Evolutionary conservation across 1,140 invertebrate genomes (phyloP).

Genomic region (Mizuhopecten yessoensis): DNA sequence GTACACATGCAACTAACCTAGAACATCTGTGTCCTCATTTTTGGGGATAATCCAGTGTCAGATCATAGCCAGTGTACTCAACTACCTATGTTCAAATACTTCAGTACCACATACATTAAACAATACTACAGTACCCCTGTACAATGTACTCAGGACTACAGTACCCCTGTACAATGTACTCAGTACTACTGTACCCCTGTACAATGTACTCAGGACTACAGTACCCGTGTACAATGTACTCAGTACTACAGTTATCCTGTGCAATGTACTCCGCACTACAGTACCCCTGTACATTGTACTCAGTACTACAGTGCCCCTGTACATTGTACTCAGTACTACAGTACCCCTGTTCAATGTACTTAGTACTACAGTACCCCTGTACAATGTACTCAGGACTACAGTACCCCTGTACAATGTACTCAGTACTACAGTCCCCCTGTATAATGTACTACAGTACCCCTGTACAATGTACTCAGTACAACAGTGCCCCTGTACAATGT

Average conservation of each 20-base stretch:
- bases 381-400: background rate
- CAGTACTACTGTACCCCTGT: no score
- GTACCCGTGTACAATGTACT: background rate
- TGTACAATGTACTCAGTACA: no score
- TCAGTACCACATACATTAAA: background rate
- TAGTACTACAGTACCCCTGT: background rate
- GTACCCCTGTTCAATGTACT: background rate
- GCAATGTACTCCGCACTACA: background rate
- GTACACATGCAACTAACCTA: background rate
- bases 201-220: no score
- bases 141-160: background rate
- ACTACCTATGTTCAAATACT: no score
- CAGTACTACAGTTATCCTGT: background rate
- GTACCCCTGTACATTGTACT: background rate
- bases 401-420: background rate
- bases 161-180: background rate
- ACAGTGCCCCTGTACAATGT: background rate
- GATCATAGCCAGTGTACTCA: background rate
- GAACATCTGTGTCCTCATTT: conserved; percentile 17
- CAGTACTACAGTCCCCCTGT: no score
- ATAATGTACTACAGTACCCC: no score
- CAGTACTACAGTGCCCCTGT: no score
- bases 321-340: no score
- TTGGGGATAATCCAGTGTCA: background rate
- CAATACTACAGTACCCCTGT: background rate